These are phyloP conservation scores for Silurus asotus DNA, from an alignment of 2,113 vertebrate genomes.

Conservation along the genomic window DNA sequence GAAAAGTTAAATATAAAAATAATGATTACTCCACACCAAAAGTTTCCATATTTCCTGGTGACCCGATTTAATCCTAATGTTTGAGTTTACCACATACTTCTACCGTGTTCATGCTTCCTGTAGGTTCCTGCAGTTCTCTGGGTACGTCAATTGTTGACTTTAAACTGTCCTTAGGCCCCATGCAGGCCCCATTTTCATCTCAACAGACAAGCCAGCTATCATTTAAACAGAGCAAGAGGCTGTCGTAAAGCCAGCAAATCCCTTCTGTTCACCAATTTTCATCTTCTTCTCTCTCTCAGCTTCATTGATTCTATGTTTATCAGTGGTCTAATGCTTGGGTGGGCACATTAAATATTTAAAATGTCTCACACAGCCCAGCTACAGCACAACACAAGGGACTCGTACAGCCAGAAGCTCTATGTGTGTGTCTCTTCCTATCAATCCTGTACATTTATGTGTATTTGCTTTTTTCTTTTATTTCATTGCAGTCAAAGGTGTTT, in stretches of 20 bases:
- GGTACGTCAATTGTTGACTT: background rate
- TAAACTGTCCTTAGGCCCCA: background rate
- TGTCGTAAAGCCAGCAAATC: constrained; percentile 5
- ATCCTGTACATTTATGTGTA: background rate
- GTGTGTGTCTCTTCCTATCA: constrained; percentile 9
- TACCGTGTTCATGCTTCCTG: background rate
- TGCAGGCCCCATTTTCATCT: background rate
- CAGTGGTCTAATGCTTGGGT: constrained; percentile 58
- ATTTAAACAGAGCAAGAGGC: background rate
- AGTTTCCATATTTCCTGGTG: background rate
- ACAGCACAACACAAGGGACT: constrained; percentile 39
- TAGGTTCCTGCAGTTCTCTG: background rate
- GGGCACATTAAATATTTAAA: constrained; percentile 75
- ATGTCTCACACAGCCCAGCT: constrained; percentile 46
- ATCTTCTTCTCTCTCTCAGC: constrained; percentile 49
- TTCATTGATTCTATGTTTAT: constrained; percentile 64
- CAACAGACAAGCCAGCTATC: background rate
- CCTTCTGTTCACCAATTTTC: background rate
- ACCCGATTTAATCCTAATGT: background rate
- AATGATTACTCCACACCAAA: background rate
- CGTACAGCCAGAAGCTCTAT: constrained; percentile 12
- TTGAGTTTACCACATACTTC: background rate
- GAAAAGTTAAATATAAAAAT: background rate
- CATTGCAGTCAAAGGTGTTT: constrained; percentile 24
- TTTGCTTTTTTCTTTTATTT: constrained; percentile 9